Evolutionary conservation across 1,140 invertebrate genomes (phyloP), one percentile per base, ranked within the genome.

Genomic region (Caerostris darwini): DNA sequence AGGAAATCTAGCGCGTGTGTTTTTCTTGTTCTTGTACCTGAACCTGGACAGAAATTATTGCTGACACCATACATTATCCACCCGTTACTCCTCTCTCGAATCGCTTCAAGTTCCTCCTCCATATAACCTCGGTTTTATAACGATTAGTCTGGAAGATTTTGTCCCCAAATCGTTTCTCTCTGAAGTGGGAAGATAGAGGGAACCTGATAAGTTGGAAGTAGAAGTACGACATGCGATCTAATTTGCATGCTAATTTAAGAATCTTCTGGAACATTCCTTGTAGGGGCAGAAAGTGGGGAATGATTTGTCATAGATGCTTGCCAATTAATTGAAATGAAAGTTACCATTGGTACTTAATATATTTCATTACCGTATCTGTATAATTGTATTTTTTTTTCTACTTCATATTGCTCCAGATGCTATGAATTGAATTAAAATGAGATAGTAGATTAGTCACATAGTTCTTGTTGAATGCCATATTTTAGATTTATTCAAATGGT

Each of bases 191-290:
- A 5, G 34, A 50, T 8, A 50, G 57, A 61, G 53, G 17, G 53
- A 17, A 19, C 53, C 2, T 56, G 17, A 17, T 82, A 58, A 58
- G 7, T 86, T 17, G 57, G 56, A 58, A 86, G 64, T 6, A 61
- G 61, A 61, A 87, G 58, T 58, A 61, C 8, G 19, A 17, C 82
- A 56, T 34, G 64, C 64, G 58, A 34, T 59, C 56, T 87, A 87
- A 87, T 87, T 87, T 87, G 85, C 85, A 87, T 87, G 85, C 64
- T 87, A 61, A 87, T 87, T 34, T 34, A 34, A 87, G 85, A 50
- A 17, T 8, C 50, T 77, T 10, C 14, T 77, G 34, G 69, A 77
- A 50, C 34, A 34, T 86, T 59, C 85, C 85, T 58, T 86, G 34
- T 34, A 34, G 4, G 19, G 19, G n/a, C n/a, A n/a, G n/a, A n/a